Base-by-base conservation (phyloP, 2,888 invertebrate species). In the Gastracanthus pulcherrimus region DNA sequence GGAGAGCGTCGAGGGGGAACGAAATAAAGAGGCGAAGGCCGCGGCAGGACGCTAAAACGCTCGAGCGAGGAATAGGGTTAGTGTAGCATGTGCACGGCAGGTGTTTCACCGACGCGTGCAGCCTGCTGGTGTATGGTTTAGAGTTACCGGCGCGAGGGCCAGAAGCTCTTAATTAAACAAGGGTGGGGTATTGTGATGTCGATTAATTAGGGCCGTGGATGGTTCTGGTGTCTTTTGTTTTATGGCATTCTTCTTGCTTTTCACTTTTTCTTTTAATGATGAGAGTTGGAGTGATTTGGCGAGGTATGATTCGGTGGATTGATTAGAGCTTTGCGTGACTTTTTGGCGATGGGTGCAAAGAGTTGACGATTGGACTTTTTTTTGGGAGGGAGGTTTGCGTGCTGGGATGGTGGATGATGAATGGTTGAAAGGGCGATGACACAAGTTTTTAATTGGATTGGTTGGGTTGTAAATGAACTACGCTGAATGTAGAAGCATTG, bases 51-150 rank as follows among this genome's bases (percentile, higher is more conserved):
- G n/a, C n/a, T n/a, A n/a, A n/a, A n/a, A n/a, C n/a, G 34, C 7
- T 7, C 16, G 2, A 1, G 23, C 55, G n/a, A 11, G 45, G 62
- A 77, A 77, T 51, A 70, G 77, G 77, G 77, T 70, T 70, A 77
- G 70, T 55, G 38, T 76, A 55, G 76, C 64, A 48, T 74, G 34
- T 62, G 74, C 41, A 23, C 13, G 55, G 67, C 58, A 69, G 55
- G 71, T 71, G 58, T 58, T 62, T 13, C 19, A 34, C 19, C 34
- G 55, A 16, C 51, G 34, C 31, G 23, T 69, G 9, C 26, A 55
- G 16, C 55, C 31, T 9, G 2, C 9, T 3, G 7, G 48, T 23
- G 16, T 19, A 16, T 4, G 66, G 66, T 76, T 60, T 76, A 38
- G 34, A 58, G 31, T 67, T 67, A 51, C 75, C n/a, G 2, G 13